Conservation (phyloP, 1,140 invertebrate genomes). For the Aphelinus certus region DNA sequence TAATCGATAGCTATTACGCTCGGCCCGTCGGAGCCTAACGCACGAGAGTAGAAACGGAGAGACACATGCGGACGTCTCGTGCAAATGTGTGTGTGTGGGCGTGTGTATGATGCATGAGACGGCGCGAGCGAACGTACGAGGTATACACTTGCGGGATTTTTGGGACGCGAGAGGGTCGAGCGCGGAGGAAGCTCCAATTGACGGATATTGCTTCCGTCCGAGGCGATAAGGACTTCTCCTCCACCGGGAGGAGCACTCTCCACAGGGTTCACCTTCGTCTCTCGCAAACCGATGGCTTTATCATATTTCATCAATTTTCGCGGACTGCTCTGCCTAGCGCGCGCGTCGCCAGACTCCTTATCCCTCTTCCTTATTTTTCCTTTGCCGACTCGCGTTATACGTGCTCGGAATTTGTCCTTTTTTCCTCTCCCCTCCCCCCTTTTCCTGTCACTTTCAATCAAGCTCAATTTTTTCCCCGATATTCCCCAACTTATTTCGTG, state of each 20-base stretch:
- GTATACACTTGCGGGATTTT: background rate
- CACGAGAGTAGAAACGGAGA: background rate
- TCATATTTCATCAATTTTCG: slow-evolving; percentile 33
- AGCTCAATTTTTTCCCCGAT: background rate
- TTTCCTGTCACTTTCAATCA: slow-evolving; percentile 7
- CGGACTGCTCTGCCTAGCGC: background rate
- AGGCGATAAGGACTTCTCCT: slow-evolving; percentile 4
- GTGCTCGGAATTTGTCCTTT: slow-evolving; percentile 9
- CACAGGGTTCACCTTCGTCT: background rate
- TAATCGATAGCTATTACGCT: slow-evolving; percentile 50
- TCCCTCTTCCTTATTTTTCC: no score
- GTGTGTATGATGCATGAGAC: no score
- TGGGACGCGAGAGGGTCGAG: background rate
- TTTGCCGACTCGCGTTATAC: background rate
- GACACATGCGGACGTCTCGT: background rate
- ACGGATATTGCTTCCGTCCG: slow-evolving; percentile 31
- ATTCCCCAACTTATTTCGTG: background rate
- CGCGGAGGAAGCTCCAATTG: background rate
- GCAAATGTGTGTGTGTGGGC: no score
- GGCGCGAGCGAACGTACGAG: background rate
- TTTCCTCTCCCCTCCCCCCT: background rate
- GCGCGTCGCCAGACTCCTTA: no score
- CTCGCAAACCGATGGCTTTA: slow-evolving; percentile 4
- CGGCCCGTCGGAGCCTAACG: background rate
- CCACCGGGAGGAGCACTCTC: background rate